Evolutionary conservation across 2,888 invertebrate genomes (phyloP).

Genomic region (Hydriomena furcata): DNA sequence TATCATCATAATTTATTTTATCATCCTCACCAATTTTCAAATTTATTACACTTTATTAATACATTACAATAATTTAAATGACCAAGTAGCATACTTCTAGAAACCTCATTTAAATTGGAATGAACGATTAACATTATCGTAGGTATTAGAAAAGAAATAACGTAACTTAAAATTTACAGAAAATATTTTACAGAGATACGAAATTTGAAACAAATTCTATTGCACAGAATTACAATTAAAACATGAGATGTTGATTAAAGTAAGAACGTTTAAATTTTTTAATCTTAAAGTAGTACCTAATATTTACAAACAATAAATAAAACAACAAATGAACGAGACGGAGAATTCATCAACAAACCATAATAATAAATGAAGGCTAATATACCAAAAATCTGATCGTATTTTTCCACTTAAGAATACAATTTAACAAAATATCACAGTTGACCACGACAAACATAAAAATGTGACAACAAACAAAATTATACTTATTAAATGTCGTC

Average conservation of each 20-base stretch:
- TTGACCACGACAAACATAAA: constrained; percentile 75
- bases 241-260: constrained; percentile 36
- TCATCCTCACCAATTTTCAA: constrained; percentile 81
- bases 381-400: constrained; percentile 60
- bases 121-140: constrained; percentile 80
- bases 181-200: constrained; percentile 63
- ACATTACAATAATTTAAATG: constrained; percentile 83
- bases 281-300: constrained; percentile 53
- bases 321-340: constrained; percentile 69
- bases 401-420: constrained; percentile 72
- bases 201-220: constrained; percentile 72
- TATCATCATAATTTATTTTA: constrained; percentile 82
- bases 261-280: constrained; percentile 66
- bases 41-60: constrained; percentile 80
- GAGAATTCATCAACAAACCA: constrained; percentile 56
- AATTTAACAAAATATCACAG: constrained; percentile 84
- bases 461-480: constrained; percentile 66
- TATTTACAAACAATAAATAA: constrained; percentile 83
- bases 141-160: constrained; percentile 76
- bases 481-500: constrained; percentile 45
- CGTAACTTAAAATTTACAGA: constrained; percentile 73
- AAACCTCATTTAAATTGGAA: constrained; percentile 82
- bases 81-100: constrained; percentile 78
- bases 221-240: constrained; percentile 62
- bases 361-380: constrained; percentile 54